Evolutionary conservation across 2,113 vertebrate species (phyloP), one percentile per base, ranked within the genome.

Genomic region (Nerophis lumbriciformis): DNA sequence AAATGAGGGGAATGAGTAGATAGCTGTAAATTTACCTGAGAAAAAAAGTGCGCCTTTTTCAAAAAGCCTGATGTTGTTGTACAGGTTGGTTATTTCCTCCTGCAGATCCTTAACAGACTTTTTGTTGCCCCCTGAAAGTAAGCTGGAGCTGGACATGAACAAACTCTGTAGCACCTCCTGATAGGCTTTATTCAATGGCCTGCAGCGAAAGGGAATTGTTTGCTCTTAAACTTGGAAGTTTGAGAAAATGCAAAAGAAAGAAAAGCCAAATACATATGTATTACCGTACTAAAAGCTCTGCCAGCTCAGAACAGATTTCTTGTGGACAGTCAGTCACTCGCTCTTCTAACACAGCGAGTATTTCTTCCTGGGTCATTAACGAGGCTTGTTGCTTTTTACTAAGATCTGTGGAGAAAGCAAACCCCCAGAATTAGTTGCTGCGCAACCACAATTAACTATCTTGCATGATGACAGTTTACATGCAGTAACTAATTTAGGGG

Each of bases 51-150:
- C 75, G 63, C 96, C 94, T 63, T 95, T 97, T 74, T 97, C 96
- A 87, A 98, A 97, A 51, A 96, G 89, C 1, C 93, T 86, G 71
- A 98, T 92, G 79, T 95, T 99, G 86, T 90, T 94, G 86, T 94
- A 95, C 0, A 98, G 85, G 76, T 89, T 95, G 69, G 88, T 91
- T 77, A 98, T 92, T 69, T 99, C 96, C 76, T 99, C 97, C 83
- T 98, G 96, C 5, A 99, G 87, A 21, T 99, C 95, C 82, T 95
- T 99, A 76, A 94, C 88, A 5, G 90, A 95, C 68, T 92, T 98
- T 75, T 94, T 92, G 78, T 73, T 94, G 51, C 88, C 85, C 49
- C 94, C 93, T 6, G 93, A 90, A 1, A 82, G 75, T 16, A 91
- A 85, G 59, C 88, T 90, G 48, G 82, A 87, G 58, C 94, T 94